Conservation (phyloP, 2,797 vertebrate species). For the Nannoperca australis region DNA sequence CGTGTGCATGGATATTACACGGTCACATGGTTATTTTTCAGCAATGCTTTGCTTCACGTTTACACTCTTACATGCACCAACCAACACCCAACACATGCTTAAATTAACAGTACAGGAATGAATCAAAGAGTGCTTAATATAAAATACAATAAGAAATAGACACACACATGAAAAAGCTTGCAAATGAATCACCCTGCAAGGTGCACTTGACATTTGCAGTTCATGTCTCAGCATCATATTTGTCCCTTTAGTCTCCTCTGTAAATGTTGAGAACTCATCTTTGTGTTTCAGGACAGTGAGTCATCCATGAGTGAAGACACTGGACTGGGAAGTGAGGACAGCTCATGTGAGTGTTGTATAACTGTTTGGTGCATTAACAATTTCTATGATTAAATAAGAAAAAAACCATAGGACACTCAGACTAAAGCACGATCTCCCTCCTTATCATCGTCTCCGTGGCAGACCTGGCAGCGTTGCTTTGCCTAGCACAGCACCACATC, state of each 20-base stretch:
- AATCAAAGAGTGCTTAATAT: neutral
- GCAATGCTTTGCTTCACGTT: neutral
- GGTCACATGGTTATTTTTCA: neutral
- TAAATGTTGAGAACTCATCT: constrained; percentile 10
- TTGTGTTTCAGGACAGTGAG: constrained; percentile 81
- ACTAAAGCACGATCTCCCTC: neutral
- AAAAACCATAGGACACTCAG: neutral
- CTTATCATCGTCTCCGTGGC: neutral
- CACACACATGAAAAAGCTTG: neutral
- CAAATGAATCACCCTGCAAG: neutral
- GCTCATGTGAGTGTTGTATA: constrained; percentile 75
- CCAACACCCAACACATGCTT: neutral
- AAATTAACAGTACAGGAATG: neutral
- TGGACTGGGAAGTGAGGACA: constrained; percentile 86
- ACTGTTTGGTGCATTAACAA: neutral
- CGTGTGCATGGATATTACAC: rapidly evolving
- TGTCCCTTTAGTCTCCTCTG: neutral
- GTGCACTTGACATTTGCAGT: neutral
- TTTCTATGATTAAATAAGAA: neutral
- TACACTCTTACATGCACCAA: neutral
- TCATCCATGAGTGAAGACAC: constrained; percentile 88
- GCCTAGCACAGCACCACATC: constrained; percentile 83
- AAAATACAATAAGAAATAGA: neutral
- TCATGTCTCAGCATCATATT: neutral
- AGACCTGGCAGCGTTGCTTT: constrained; percentile 83